phyloP scores from a whole-genome alignment of 2,888 invertebrate species.

The Mesorhabditis spiculigera region DNA sequence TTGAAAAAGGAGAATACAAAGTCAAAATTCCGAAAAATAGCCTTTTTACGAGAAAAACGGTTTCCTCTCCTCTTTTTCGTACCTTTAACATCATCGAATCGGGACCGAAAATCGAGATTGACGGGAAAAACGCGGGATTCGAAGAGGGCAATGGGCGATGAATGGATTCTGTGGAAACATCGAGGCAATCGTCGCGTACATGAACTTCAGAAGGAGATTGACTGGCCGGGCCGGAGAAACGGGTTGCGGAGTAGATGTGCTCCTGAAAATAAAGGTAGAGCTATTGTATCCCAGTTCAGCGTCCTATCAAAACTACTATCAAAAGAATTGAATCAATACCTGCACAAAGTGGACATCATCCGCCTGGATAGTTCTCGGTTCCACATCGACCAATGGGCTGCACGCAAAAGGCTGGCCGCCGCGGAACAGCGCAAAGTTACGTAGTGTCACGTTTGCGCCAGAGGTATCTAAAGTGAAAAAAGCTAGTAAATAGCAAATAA shows the following conservation, averaged over 20 bases:
- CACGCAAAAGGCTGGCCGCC: constrained; percentile 34
- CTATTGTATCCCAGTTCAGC: background rate
- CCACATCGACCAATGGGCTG: constrained; percentile 27
- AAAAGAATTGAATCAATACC: constrained; percentile 12
- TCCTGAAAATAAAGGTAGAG: constrained; percentile 14
- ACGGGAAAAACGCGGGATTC: constrained; percentile 34
- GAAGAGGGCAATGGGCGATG: constrained; percentile 18
- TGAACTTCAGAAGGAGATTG: constrained; percentile 19
- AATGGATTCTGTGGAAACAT: constrained; percentile 36
- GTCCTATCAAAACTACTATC: background rate
- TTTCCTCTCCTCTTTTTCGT: constrained; percentile 2
- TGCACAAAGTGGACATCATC: constrained; percentile 24
- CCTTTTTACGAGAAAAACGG: background rate
- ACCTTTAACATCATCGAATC: constrained; percentile 41
- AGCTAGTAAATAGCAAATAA: background rate
- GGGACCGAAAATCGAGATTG: constrained; percentile 37
- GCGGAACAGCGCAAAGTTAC: constrained; percentile 30
- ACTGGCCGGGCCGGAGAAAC: background rate
- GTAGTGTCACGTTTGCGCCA: constrained; percentile 23
- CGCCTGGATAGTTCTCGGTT: constrained; percentile 31
- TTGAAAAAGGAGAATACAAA: background rate
- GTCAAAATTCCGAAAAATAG: background rate
- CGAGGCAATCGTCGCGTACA: constrained; percentile 40
- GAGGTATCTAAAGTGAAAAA: constrained; percentile 9
- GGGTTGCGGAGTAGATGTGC: constrained; percentile 24